Conservation (phyloP, 2,113 vertebrate species). For the Lasiurus cinereus region DNA sequence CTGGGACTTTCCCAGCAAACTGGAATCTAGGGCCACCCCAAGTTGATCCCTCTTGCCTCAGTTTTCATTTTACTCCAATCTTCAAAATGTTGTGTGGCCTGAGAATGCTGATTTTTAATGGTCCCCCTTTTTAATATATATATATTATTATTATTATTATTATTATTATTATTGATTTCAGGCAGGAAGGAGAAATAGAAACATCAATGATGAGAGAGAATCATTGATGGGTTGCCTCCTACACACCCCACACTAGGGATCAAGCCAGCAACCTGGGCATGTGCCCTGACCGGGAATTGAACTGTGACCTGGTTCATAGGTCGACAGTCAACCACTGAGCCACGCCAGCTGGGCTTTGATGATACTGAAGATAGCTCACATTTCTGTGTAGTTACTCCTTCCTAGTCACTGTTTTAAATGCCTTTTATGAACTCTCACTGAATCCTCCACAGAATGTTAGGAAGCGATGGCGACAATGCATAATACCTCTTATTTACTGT, state of each 20-base stretch:
- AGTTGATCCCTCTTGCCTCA: neutral
- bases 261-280: no score
- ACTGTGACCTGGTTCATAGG: neutral
- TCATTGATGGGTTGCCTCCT: neutral
- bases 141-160: no score
- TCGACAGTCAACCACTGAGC: neutral
- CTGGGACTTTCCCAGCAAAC: neutral
- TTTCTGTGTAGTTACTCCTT: no score
- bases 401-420: neutral
- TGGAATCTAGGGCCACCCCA: no score
- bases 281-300: neutral
- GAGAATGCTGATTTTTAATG: neutral
- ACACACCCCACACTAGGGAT: neutral
- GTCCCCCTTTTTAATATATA: no score
- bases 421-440: neutral
- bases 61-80: neutral
- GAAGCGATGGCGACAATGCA: neutral
- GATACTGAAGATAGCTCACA: neutral
- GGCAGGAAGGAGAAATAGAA: neutral
- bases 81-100: neutral
- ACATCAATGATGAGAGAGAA: neutral
- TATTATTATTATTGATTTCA: neutral
- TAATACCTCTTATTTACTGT: neutral
- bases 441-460: neutral
- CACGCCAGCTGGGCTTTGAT: neutral